Evolutionary conservation across 2,888 invertebrate genomes (phyloP).

Genomic region (Endomychus coccineus): DNA sequence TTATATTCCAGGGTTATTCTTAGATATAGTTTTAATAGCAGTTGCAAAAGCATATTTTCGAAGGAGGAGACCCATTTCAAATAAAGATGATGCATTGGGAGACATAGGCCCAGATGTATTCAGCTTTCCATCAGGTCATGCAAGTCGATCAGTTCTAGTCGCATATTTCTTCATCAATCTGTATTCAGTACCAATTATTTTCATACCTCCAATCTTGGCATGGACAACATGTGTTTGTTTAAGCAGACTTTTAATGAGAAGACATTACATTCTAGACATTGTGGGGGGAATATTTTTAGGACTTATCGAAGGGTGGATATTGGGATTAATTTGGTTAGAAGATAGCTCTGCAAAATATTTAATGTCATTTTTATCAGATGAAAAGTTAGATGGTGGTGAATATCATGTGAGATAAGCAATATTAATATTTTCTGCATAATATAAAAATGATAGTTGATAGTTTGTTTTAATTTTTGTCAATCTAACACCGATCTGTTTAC

Average conservation of each 20-base stretch:
- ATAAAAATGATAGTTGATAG: too few species aligned
- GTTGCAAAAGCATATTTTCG: conserved; percentile 69
- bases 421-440: too few species aligned
- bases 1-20: conserved; percentile 59
- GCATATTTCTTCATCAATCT: conserved; percentile 63
- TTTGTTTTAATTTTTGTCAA: too few species aligned
- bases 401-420: conserved; percentile 56
- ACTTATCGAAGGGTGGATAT: conserved; percentile 57
- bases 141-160: conserved; percentile 74
- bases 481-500: too few species aligned
- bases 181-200: conserved; percentile 53
- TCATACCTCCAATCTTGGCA: conserved; percentile 56
- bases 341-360: conserved; percentile 54
- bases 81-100: conserved; percentile 56
- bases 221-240: conserved; percentile 71
- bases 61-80: conserved; percentile 63
- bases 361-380: conserved; percentile 57
- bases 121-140: conserved; percentile 92
- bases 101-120: conserved; percentile 79
- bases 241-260: conserved; percentile 73
- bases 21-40: conserved; percentile 74
- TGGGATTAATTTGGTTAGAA: conserved; percentile 63
- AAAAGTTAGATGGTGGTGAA: conserved; percentile 61
- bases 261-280: conserved; percentile 86
- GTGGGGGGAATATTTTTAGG: conserved; percentile 69